These are phyloP conservation scores for Pseudoatta argentina DNA, from an alignment of 1,140 invertebrate species.

Conservation along the genomic window DNA sequence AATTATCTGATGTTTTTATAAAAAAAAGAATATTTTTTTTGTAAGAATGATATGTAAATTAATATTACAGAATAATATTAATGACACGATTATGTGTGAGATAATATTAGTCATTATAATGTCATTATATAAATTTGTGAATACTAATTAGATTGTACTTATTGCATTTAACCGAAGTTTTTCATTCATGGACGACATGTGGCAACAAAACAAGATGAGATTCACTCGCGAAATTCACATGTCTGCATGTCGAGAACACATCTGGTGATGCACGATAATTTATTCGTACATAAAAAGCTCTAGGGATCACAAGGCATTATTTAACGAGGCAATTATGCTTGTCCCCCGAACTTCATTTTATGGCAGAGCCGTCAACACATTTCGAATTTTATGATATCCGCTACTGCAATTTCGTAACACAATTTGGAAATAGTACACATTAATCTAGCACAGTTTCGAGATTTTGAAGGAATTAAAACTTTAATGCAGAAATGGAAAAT, in stretches of 20 bases:
- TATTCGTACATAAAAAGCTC: constrained; percentile 52
- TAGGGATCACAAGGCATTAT: constrained; percentile 2
- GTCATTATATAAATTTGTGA: background rate
- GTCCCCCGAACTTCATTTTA: constrained; percentile 19
- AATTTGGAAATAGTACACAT: constrained; percentile 12
- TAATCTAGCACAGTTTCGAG: constrained; percentile 5
- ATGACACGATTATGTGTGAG: background rate
- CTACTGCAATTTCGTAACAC: background rate
- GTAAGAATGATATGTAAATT: background rate
- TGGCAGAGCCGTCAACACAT: background rate
- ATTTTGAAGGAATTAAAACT: constrained; percentile 39
- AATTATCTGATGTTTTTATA: background rate
- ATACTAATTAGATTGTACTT: constrained; percentile 24
- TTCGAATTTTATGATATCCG: constrained; percentile 34
- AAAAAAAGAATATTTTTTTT: background rate
- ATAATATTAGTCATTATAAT: constrained; percentile 13
- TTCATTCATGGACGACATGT: constrained; percentile 10
- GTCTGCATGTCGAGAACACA: background rate
- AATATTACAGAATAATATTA: background rate
- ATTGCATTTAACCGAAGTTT: background rate
- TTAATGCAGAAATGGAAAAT: background rate
- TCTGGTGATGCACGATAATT: constrained; percentile 35
- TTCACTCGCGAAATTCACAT: constrained; percentile 12
- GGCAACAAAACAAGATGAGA: background rate
- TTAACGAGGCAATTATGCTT: constrained; percentile 35